Evolutionary conservation across 2,888 invertebrate species (phyloP).

Genomic region (Octonoba sinensis): DNA sequence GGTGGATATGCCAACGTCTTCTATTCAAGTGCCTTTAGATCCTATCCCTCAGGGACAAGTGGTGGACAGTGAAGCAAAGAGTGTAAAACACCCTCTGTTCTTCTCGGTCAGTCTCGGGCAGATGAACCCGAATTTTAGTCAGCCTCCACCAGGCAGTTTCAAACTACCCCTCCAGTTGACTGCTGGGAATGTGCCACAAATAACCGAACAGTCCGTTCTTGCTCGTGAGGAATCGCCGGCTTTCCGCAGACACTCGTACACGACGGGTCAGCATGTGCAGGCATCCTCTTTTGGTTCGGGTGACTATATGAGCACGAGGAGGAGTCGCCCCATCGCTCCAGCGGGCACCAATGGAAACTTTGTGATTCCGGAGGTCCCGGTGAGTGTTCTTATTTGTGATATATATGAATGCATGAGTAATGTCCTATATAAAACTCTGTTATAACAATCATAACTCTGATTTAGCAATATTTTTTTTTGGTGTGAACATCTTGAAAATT

Average conservation of each 20-base stretch:
- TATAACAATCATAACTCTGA: no score
- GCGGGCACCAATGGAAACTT: slow-evolving; percentile 40
- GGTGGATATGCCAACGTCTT: slow-evolving; percentile 11
- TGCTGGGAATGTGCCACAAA: slow-evolving; percentile 6
- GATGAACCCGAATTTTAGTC: slow-evolving; percentile 1
- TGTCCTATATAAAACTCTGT: no score
- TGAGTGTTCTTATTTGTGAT: slow-evolving; percentile 26
- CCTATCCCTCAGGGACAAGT: slow-evolving; percentile 44
- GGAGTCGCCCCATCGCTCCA: slow-evolving; percentile 54
- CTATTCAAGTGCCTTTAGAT: slow-evolving; percentile 60
- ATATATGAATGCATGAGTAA: neutral
- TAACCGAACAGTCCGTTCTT: neutral
- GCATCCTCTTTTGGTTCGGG: slow-evolving; percentile 18
- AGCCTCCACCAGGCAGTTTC: slow-evolving; percentile 17
- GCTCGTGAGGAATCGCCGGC: slow-evolving; percentile 21
- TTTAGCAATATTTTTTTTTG: no score
- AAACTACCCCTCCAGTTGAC: slow-evolving; percentile 30
- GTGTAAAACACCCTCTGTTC: slow-evolving; percentile 42
- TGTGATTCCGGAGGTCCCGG: slow-evolving; percentile 57
- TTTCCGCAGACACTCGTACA: slow-evolving; percentile 61
- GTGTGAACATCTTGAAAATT: no score
- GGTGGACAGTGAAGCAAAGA: slow-evolving; percentile 33
- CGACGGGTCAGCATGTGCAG: slow-evolving; percentile 49
- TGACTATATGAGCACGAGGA: slow-evolving; percentile 68
- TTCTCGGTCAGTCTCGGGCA: slow-evolving; percentile 45